Conservation (phyloP, 2,113 vertebrate genomes). For the Carollia perspicillata region DNA sequence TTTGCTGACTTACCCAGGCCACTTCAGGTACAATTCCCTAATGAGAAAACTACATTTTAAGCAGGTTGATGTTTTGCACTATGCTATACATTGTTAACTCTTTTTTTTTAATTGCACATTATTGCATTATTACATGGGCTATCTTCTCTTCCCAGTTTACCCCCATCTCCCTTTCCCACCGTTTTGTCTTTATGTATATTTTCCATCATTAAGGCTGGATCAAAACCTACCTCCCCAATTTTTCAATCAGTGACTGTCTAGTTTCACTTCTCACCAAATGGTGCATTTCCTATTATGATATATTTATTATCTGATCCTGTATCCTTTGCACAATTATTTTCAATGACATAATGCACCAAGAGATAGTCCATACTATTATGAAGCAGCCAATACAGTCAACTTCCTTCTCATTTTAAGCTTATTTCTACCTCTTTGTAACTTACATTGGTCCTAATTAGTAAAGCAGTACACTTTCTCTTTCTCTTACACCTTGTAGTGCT, state of each 20-base stretch:
- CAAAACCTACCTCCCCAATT: neutral
- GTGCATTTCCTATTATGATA: neutral
- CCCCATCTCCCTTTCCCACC: rapidly evolving
- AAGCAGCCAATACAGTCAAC: neutral
- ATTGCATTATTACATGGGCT: neutral
- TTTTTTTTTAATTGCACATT: neutral
- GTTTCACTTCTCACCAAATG: neutral
- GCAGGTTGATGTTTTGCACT: neutral
- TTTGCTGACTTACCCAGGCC: neutral
- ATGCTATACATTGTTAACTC: neutral
- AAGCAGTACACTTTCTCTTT: neutral
- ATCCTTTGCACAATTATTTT: neutral
- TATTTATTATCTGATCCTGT: neutral
- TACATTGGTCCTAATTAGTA: neutral
- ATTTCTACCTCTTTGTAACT: neutral
- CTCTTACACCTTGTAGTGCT: neutral
- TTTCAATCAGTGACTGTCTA: neutral
- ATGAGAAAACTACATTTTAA: neutral
- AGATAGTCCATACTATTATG: neutral
- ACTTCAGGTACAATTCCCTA: neutral
- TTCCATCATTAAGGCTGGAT: neutral
- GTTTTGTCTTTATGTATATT: neutral
- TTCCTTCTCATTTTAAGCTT: neutral
- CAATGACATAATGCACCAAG: neutral
- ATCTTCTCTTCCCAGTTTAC: neutral